These are phyloP conservation scores for Cirrhinus molitorella DNA, from an alignment of 2,797 vertebrate genomes.

Conservation along the genomic window DNA sequence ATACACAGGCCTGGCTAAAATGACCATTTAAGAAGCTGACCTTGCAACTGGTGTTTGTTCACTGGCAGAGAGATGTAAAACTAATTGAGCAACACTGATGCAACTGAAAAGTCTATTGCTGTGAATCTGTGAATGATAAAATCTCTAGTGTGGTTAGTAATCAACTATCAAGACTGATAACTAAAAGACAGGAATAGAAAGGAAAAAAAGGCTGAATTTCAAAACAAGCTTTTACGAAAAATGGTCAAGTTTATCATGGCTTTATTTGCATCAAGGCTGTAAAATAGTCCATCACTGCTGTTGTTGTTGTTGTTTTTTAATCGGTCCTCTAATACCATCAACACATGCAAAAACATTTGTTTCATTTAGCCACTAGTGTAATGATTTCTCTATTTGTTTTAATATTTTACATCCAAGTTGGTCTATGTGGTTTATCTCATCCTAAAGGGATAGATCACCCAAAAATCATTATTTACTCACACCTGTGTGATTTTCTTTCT, in stretches of 20 bases:
- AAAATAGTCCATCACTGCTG: neutral
- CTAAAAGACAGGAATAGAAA: neutral
- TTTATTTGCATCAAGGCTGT: neutral
- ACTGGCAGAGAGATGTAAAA: neutral
- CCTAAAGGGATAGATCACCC: neutral
- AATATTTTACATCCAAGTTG: neutral
- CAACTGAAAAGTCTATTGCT: neutral
- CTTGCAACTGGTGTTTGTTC: neutral
- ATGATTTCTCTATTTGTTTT: neutral
- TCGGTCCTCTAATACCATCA: neutral
- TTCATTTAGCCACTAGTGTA: neutral
- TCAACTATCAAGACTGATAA: neutral
- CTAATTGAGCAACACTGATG: neutral
- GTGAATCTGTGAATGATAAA: constrained; percentile 1
- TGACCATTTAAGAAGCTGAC: neutral
- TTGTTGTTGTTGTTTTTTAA: no score
- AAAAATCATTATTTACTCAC: neutral
- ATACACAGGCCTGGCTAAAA: constrained; percentile 6
- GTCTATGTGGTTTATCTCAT: neutral
- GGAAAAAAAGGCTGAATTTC: neutral
- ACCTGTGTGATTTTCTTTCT: neutral
- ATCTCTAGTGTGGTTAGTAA: neutral
- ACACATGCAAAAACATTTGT: neutral
- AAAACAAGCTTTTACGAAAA: neutral
- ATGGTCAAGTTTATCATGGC: neutral